Evolutionary conservation across 1,140 invertebrate genomes (phyloP), one percentile per base, ranked within the genome.

Genomic region (Leptopilina clavipes): DNA sequence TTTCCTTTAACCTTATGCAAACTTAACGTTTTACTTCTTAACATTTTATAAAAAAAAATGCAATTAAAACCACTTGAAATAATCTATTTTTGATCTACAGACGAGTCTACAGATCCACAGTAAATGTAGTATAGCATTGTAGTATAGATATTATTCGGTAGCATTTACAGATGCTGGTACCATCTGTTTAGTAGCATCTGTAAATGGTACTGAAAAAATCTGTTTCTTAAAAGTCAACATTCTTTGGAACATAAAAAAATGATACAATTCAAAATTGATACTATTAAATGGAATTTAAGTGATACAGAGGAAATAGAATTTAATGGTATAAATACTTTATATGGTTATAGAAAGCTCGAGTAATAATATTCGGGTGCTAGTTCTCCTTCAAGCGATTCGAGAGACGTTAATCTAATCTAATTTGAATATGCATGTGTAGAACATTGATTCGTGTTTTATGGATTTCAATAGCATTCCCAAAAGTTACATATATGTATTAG

Each of bases 351-450:
- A 52, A 52, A 52, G 48, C 17, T 17, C 48, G 17, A 52, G n/a
- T 0, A 52, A 52, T 52, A 52, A 52, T 17, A 52, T 52, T 52
- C n/a, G 48, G 48, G 45, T 48, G n/a, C n/a, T n/a, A 48, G 12
- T 14, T 48, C 12, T 48, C 14, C 3, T 48, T 8, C 6, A n/a
- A 17, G 5, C 14, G n/a, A 52, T 52, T 52, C n/a, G n/a, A 52
- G 17, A 52, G 5, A 52, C 48, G 48, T 52, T 52, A 52, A 40
- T 40, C 37, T 48, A 48, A 7, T 52, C 48, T 52, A 52, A 52
- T 52, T 52, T 52, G 48, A 52, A 52, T 52, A 52, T 52, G 48
- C 48, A n/a, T 52, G 48, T 52, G 48, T 45, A 14, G 44, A 45
- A 52, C 48, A 17, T 52, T 17, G 48, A 52, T 52, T 5, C 14